Percentiles rank a stretch among this genome's conserved stretches.
Conservation (phyloP, 2,797 vertebrate species). For the Rhabdophis nuchalis region DNA sequence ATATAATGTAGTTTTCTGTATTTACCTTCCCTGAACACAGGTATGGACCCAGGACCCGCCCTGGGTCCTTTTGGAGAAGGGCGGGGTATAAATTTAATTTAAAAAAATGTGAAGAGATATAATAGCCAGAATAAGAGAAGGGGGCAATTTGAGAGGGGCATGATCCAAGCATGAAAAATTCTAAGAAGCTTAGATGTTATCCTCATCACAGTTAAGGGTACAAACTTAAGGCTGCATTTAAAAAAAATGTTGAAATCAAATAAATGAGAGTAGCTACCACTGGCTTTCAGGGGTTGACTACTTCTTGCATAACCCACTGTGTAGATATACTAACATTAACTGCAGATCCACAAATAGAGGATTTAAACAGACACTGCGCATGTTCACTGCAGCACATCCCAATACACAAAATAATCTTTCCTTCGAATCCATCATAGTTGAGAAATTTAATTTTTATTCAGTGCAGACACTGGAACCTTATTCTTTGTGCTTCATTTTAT, state of each 20-base stretch:
- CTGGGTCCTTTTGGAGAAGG: no score
- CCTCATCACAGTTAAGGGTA: constrained; percentile 48
- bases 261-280: not conserved
- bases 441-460: not conserved
- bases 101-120: constrained; percentile 22
- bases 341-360: not conserved
- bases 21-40: constrained; percentile 31
- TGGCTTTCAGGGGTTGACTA: not conserved
- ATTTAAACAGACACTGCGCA: not conserved
- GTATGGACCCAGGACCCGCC: no score
- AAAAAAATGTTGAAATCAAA: not conserved
- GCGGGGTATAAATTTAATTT: no score
- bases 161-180: constrained; percentile 50
- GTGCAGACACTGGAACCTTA: not conserved
- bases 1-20: constrained; percentile 12
- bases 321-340: constrained; percentile 7
- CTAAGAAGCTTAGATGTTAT: constrained; percentile 39
- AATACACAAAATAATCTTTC: not conserved
- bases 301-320: constrained; percentile 5
- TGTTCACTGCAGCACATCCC: not conserved
- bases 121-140: constrained; percentile 45
- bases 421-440: not conserved
- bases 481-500: not conserved
- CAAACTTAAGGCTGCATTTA: constrained; percentile 15
- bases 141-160: constrained; percentile 64